A percentile compares a stretch with the other conserved stretches of the same genome.
Evolutionary conservation across 37 sponge, comb jelly and placozoan species (phyloP).

Genomic region (Spongilla lacustris): DNA sequence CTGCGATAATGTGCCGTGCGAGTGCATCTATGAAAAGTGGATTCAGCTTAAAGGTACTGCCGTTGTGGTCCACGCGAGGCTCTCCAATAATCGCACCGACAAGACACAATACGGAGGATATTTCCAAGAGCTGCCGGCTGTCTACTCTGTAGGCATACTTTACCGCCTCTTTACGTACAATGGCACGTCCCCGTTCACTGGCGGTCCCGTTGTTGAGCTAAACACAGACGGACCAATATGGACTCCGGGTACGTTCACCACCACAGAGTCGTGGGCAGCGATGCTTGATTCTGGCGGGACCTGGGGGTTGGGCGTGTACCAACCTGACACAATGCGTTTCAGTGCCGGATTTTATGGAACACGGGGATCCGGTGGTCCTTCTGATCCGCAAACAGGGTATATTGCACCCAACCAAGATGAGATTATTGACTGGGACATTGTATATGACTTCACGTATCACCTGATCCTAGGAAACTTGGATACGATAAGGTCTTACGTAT

Average conservation of each 20-base stretch:
- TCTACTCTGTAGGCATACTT: conserved; percentile 18
- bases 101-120: conserved; percentile 17
- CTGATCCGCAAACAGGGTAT: conserved; percentile 26
- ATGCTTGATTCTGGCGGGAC: not conserved
- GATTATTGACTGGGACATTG: conserved; percentile 27
- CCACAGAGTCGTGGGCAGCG: conserved; percentile 33
- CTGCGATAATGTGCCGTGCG: conserved; percentile 31
- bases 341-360: conserved; percentile 27
- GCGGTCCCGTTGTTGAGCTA: not conserved
- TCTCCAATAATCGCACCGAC: conserved; percentile 22
- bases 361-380: not conserved
- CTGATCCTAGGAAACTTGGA: conserved; percentile 32
- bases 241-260: not conserved
- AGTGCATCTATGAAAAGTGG: conserved; percentile 47
- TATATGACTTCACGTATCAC: conserved; percentile 14
- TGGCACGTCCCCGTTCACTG: conserved; percentile 20
- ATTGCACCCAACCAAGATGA: conserved; percentile 15
- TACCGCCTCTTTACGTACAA: conserved; percentile 29
- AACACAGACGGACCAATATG: not conserved
- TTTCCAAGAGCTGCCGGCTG: conserved; percentile 37
- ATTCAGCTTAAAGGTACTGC: not conserved
- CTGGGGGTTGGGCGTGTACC: conserved; percentile 41
- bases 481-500: conserved; percentile 9
- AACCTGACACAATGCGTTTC: conserved; percentile 10
- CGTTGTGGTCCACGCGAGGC: not conserved